These are phyloP conservation scores for Osmoderma eremita DNA, from an alignment of 2,888 invertebrate species.

Conservation along the genomic window DNA sequence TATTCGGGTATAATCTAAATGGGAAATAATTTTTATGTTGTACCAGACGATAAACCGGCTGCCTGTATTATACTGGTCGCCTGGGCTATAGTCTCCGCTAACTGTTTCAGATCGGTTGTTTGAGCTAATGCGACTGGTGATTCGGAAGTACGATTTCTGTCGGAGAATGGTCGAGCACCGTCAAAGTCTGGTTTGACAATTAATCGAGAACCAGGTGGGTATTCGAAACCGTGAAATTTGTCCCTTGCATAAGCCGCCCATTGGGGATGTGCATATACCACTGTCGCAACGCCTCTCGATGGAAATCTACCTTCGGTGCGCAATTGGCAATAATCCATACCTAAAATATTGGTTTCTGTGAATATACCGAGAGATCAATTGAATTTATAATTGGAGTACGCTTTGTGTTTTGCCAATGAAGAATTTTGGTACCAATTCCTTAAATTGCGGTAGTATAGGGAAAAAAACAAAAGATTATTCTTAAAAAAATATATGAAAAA, in stretches of 20 bases:
- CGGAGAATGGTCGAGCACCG: constrained; percentile 36
- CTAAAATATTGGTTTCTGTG: constrained; percentile 50
- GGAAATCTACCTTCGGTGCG: constrained; percentile 65
- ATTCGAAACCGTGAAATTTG: constrained; percentile 91
- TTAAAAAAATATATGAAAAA: too few species aligned
- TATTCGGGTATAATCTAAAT: neutral
- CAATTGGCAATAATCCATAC: constrained; percentile 71
- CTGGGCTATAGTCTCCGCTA: constrained; percentile 81
- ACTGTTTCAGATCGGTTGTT: constrained; percentile 71
- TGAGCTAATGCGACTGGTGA: constrained; percentile 20
- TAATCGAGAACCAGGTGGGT: constrained; percentile 86
- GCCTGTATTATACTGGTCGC: constrained; percentile 79
- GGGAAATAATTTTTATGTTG: constrained; percentile 14
- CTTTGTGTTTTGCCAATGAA: too few species aligned
- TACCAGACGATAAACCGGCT: constrained; percentile 64
- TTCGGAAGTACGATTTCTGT: constrained; percentile 10
- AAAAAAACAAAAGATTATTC: too few species aligned
- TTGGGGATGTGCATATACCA: constrained; percentile 77
- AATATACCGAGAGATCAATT: too few species aligned
- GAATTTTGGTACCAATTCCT: too few species aligned
- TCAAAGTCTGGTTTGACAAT: constrained; percentile 75
- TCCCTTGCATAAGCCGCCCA: constrained; percentile 82
- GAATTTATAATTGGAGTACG: too few species aligned
- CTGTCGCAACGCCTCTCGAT: constrained; percentile 70
- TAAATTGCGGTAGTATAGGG: too few species aligned